Percentiles rank a stretch among this genome's conserved stretches.
These are phyloP conservation scores for Araneus ventricosus DNA, from an alignment of 1,140 invertebrate species.

Conservation along the genomic window DNA sequence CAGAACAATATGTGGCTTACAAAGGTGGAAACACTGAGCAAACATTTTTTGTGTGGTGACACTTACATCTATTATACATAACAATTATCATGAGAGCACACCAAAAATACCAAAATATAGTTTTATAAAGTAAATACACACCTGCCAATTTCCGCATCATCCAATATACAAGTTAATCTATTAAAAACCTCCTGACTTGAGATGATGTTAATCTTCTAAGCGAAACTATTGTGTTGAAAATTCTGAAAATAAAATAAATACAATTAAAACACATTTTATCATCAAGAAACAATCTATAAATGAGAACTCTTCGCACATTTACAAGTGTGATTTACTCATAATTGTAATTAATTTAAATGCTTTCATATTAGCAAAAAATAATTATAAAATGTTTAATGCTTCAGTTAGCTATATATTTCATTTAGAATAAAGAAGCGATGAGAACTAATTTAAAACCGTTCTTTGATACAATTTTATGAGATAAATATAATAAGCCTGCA, in stretches of 20 bases:
- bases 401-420: too few relatives aligned
- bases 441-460: too few relatives aligned
- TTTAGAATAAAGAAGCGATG: too few relatives aligned
- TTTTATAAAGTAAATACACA: constrained; percentile 18
- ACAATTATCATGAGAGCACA: background rate
- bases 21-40: background rate
- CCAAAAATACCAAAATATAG: background rate
- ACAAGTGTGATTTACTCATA: too few relatives aligned
- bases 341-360: too few relatives aligned
- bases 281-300: too few relatives aligned
- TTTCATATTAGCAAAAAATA: too few relatives aligned
- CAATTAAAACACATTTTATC: too few relatives aligned
- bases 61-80: background rate
- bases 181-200: constrained; percentile 83
- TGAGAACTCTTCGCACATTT: too few relatives aligned
- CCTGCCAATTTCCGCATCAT: constrained; percentile 82
- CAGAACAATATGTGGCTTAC: background rate
- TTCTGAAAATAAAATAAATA: constrained; percentile 71
- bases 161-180: constrained; percentile 87
- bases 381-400: too few relatives aligned
- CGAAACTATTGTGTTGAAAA: constrained; percentile 73
- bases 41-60: background rate
- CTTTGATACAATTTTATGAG: too few relatives aligned
- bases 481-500: too few relatives aligned
- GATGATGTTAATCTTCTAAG: constrained; percentile 81